Conservation (phyloP, 2,113 vertebrate genomes). For the Forbesichthys papilliferus region DNA sequence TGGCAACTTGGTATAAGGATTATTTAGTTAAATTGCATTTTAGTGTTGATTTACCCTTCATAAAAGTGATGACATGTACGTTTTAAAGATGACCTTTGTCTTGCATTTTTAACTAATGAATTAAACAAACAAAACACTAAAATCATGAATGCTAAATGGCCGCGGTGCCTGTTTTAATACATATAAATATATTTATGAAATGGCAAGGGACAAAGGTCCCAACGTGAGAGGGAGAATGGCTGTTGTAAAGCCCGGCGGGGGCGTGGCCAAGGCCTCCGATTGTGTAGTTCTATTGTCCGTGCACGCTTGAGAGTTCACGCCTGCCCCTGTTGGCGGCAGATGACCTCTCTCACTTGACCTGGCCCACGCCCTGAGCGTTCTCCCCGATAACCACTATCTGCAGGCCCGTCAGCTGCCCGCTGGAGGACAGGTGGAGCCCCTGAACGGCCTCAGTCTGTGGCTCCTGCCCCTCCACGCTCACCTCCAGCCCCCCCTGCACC, state of each 20-base stretch:
- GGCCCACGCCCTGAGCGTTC: conserved; percentile 51
- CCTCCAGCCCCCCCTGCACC: conserved; percentile 80
- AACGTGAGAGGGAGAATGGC: conserved; percentile 27
- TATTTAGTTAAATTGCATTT: too few species aligned
- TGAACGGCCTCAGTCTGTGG: conserved; percentile 80
- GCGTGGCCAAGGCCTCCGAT: conserved; percentile 29
- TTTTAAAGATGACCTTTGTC: too few species aligned
- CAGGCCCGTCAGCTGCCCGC: conserved; percentile 69
- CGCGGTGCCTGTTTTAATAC: conserved; percentile 19
- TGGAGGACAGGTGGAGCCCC: conserved; percentile 79
- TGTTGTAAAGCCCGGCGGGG: conserved; percentile 38
- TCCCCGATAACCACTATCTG: conserved; percentile 80
- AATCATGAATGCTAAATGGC: conserved; percentile 12
- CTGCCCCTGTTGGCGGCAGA: conserved; percentile 20
- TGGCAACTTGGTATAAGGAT: too few species aligned
- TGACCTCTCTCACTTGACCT: conserved; percentile 56
- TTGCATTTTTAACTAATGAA: conserved; percentile 22
- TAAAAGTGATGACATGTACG: too few species aligned
- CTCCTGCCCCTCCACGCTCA: conserved; percentile 66
- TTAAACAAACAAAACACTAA: conserved; percentile 29
- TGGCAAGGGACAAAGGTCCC: conserved; percentile 12
- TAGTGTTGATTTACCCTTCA: too few species aligned
- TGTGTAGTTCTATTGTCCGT: conserved; percentile 13
- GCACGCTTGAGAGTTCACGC: too few species aligned
- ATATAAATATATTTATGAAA: conserved; percentile 17